Conservation (phyloP, 1,140 invertebrate genomes). For the Zaprionus vittiger region DNA sequence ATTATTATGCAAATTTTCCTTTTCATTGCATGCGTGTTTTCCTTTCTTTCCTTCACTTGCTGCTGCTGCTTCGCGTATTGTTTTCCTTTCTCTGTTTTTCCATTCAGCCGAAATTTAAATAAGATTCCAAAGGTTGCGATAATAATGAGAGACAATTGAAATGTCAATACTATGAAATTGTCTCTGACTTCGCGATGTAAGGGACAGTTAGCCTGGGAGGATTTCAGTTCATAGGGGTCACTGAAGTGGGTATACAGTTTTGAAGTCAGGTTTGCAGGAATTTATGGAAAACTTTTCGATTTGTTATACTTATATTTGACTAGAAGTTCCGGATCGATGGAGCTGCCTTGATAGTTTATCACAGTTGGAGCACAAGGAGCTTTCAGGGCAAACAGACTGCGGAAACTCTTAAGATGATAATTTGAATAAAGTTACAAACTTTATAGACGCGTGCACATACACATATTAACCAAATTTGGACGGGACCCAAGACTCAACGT, state of each 20-base stretch:
- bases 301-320: neutral
- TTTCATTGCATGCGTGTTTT: conserved; percentile 72
- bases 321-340: neutral
- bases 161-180: conserved; percentile 75
- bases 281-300: neutral
- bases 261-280: neutral
- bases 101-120: conserved; percentile 58
- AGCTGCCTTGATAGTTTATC: neutral
- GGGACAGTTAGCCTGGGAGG: neutral
- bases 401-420: conserved; percentile 53
- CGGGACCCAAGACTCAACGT: conserved; percentile 7
- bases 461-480: conserved; percentile 46
- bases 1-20: conserved; percentile 80
- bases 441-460: conserved; percentile 31
- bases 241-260: neutral
- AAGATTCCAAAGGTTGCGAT: conserved; percentile 44
- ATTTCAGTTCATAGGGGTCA: too few relatives aligned
- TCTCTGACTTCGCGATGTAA: conserved; percentile 26
- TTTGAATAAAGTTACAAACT: conserved; percentile 67
- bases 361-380: neutral
- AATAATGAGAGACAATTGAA: conserved; percentile 75
- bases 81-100: conserved; percentile 6
- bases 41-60: neutral
- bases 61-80: conserved; percentile 3
- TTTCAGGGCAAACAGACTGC: conserved; percentile 36